Percentiles rank a stretch among this genome's conserved stretches.
These are phyloP conservation scores for Mnemiopsis leidyi DNA, from an alignment of 37 sponge, comb jelly and placozoan species.

Conservation along the genomic window DNA sequence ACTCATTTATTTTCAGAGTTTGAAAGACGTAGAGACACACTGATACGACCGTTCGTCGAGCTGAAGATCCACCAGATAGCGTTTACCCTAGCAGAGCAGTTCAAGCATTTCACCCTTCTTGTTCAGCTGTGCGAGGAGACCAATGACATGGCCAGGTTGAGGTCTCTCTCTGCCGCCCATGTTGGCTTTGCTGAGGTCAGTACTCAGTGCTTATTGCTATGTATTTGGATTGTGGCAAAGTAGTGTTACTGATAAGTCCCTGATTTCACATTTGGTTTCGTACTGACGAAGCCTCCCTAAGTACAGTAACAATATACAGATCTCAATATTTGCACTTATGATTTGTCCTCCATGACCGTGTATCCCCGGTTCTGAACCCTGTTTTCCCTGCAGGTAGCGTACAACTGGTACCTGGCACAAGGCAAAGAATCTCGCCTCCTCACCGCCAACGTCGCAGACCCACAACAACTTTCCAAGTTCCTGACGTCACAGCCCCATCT, in stretches of 20 bases:
- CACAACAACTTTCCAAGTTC: background rate
- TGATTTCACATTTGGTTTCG: too few species aligned
- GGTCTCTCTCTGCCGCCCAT: background rate
- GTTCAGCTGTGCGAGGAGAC: constrained; percentile 50
- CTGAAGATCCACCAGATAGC: constrained; percentile 10
- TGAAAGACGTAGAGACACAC: background rate
- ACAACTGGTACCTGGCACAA: constrained; percentile 46
- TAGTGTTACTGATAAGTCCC: too few species aligned
- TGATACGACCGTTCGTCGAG: constrained; percentile 35
- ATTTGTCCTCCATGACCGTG: too few species aligned
- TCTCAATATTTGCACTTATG: too few species aligned
- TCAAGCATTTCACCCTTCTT: background rate
- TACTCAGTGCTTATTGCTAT: too few species aligned
- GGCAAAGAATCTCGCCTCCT: constrained; percentile 23
- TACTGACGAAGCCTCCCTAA: too few species aligned
- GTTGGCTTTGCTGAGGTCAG: constrained; percentile 13
- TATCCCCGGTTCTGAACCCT: too few species aligned
- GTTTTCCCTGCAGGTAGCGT: constrained; percentile 31
- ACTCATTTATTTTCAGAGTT: too few species aligned
- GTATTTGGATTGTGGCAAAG: too few species aligned
- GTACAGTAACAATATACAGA: too few species aligned
- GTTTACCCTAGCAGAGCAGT: constrained; percentile 31
- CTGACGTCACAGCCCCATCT: constrained; percentile 29
- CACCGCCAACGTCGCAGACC: constrained; percentile 23
- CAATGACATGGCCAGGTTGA: constrained; percentile 14